phyloP scores from a whole-genome alignment of 2,888 invertebrate genomes.

The Dasysyrphus tricinctus region DNA sequence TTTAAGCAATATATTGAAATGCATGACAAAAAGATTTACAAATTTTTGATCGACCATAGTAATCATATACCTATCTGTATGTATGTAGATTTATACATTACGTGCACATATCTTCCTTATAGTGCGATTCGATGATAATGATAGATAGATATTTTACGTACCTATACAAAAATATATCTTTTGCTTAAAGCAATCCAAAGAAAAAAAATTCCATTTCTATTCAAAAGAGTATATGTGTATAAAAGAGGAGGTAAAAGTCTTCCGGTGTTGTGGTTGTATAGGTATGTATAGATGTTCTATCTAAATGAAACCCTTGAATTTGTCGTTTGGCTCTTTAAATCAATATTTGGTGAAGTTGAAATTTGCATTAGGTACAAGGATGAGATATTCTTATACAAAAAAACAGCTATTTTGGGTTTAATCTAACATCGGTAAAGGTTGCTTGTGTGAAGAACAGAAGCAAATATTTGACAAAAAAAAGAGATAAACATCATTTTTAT shows the following conservation, averaged over 20 bases:
- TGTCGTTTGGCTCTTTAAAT: conserved; percentile 19
- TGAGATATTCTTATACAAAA: conserved; percentile 4
- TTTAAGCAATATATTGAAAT: not conserved
- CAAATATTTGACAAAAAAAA: conserved; percentile 60
- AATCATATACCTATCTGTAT: not conserved
- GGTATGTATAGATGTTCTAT: not conserved
- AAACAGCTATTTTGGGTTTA: not conserved
- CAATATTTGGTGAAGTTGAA: conserved; percentile 55
- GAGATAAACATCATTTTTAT: not conserved
- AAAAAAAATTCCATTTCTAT: not conserved
- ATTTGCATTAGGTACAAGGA: not conserved
- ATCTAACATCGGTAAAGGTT: not conserved
- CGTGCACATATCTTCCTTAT: not conserved
- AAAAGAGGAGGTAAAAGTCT: conserved; percentile 21
- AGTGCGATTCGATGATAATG: conserved; percentile 1
- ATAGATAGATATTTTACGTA: not conserved
- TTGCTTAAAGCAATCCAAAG: not conserved
- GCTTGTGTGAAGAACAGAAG: conserved; percentile 25
- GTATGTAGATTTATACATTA: not conserved
- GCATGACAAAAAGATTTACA: conserved; percentile 24
- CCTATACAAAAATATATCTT: conserved; percentile 5
- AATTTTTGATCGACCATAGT: conserved; percentile 33
- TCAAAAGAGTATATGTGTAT: not conserved
- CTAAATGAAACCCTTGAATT: conserved; percentile 10
- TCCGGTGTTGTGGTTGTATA: conserved; percentile 32